Evolutionary conservation across 2,113 vertebrate genomes (phyloP).

Genomic region (Myrmecophaga tridactyla): DNA sequence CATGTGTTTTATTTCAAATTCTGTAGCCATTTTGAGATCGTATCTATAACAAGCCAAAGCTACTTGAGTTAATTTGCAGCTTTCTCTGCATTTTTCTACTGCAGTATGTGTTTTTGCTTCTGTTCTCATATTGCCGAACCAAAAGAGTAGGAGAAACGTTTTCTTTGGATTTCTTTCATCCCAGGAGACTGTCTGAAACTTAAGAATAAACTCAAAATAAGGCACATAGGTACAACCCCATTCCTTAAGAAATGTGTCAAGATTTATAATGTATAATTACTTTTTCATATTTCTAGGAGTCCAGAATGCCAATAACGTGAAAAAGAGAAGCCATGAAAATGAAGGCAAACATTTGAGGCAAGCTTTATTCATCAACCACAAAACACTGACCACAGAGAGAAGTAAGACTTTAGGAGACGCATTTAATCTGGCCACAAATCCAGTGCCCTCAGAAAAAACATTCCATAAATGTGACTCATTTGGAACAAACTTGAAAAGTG

Average conservation of each 20-base stretch:
- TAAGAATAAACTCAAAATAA: not conserved
- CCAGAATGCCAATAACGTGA: not conserved
- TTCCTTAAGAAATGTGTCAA: not conserved
- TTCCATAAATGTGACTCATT: not conserved
- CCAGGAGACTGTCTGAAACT: not conserved
- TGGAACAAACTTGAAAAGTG: not conserved
- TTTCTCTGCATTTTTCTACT: not conserved
- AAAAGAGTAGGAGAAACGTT: not conserved
- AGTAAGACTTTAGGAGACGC: not conserved
- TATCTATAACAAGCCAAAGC: not conserved
- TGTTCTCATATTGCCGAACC: not conserved
- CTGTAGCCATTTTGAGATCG: not conserved
- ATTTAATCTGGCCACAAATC: not conserved
- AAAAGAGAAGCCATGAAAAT: conserved; percentile 11
- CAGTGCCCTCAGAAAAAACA: not conserved
- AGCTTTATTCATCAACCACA: conserved; percentile 13
- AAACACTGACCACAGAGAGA: not conserved
- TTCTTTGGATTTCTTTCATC: not conserved
- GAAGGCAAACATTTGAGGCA: conserved; percentile 5
- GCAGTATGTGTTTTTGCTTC: not conserved
- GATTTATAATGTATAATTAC: not conserved
- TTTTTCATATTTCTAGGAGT: conserved; percentile 37
- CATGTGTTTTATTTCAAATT: conserved; percentile 9
- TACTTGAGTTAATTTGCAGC: not conserved
- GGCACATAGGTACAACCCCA: not conserved